Evolutionary conservation across 2,888 invertebrate genomes (phyloP).

Genomic region (Cerceris ruficornis): DNA sequence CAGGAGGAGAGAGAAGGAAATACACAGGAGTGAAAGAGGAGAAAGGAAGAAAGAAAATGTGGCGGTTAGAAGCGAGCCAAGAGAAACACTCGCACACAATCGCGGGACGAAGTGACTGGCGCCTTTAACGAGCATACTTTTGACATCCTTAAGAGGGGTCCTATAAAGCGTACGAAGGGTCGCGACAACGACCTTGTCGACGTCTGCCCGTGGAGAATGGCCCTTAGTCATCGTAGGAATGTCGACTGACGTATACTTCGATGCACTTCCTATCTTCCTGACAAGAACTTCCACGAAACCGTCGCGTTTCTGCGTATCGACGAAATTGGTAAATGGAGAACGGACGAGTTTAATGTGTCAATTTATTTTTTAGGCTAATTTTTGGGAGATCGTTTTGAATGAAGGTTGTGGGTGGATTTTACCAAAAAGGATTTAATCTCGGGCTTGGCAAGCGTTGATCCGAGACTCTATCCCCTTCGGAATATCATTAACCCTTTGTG

Average conservation of each 20-base stretch:
- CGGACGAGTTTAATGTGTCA: background rate
- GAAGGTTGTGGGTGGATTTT: no score
- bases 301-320: slow-evolving; percentile 16
- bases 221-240: slow-evolving; percentile 75
- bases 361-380: no score
- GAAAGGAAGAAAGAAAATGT: no score
- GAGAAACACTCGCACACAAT: slow-evolving; percentile 28
- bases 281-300: slow-evolving; percentile 23
- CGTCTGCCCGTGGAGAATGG: slow-evolving; percentile 48
- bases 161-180: slow-evolving; percentile 60
- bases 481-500: no score
- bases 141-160: slow-evolving; percentile 56
- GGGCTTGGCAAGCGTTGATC: no score
- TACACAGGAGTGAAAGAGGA: no score
- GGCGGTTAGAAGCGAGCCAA: slow-evolving; percentile 26
- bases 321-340: slow-evolving; percentile 41
- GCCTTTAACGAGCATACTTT: slow-evolving; percentile 65
- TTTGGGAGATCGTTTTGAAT: no score
- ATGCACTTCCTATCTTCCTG: slow-evolving; percentile 58
- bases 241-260: slow-evolving; percentile 56
- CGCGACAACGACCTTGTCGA: slow-evolving; percentile 70
- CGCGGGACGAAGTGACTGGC: slow-evolving; percentile 49
- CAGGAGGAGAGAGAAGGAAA: no score
- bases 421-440: no score
- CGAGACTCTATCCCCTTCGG: no score